A percentile compares a stretch with the other conserved stretches of the same genome.
Evolutionary conservation across 2,888 invertebrate species (phyloP).

Genomic region (Ophioninae sp.): DNA sequence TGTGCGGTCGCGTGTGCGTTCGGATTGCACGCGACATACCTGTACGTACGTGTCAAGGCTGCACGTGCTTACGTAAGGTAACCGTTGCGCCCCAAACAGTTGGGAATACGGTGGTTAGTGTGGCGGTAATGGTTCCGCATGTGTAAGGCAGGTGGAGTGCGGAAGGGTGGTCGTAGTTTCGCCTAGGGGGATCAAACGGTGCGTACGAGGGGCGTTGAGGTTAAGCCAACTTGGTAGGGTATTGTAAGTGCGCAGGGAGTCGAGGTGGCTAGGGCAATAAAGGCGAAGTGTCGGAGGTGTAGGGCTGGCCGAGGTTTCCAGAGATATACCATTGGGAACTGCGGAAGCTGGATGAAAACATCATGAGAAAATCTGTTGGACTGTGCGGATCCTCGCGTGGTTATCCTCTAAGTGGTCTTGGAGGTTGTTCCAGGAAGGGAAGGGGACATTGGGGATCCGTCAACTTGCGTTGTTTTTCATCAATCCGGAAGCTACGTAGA

Average conservation of each 20-base stretch:
- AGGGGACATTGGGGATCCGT: background rate
- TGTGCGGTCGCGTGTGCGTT: conserved; percentile 53
- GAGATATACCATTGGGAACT: conserved; percentile 15
- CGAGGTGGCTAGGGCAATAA: conserved; percentile 1
- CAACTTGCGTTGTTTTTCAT: background rate
- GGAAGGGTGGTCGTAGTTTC: conserved; percentile 21
- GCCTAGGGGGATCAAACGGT: conserved; percentile 28
- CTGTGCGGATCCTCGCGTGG: background rate
- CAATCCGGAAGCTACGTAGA: background rate
- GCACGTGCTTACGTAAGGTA: background rate
- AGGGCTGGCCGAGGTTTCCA: conserved; percentile 3
- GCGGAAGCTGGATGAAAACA: background rate
- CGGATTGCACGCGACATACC: background rate
- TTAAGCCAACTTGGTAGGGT: conserved; percentile 18
- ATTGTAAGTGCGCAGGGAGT: background rate
- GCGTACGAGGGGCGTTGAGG: conserved; percentile 30
- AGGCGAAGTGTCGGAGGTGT: conserved; percentile 7
- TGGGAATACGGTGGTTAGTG: conserved; percentile 10
- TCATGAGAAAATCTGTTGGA: conserved; percentile 16
- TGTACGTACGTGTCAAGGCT: background rate
- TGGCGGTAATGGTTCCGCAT: conserved; percentile 17
- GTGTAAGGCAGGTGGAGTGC: conserved; percentile 6
- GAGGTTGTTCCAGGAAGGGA: background rate
- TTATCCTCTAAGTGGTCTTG: background rate
- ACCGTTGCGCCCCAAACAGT: conserved; percentile 15